Evolutionary conservation across 2,113 vertebrate species (phyloP).

Genomic region (Hippoglossus stenolepis): DNA sequence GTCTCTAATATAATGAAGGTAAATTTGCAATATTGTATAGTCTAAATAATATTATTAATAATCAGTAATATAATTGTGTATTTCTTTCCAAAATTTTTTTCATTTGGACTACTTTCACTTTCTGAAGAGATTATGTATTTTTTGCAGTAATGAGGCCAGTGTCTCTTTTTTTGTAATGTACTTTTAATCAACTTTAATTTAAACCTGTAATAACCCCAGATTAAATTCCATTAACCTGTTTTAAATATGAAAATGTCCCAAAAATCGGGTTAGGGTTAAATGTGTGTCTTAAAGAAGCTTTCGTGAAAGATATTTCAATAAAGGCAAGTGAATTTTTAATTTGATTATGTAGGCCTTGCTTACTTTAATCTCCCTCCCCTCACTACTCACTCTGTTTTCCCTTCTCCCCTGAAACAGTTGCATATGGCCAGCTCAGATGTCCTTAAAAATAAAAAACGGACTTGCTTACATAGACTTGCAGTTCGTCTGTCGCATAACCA

Average conservation of each 20-base stretch:
- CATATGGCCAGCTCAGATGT: neutral
- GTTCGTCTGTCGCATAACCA: slow-evolving; percentile 25
- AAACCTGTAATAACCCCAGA: neutral
- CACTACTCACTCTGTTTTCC: too few species aligned
- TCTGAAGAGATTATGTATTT: neutral
- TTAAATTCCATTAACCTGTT: neutral
- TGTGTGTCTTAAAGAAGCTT: too few species aligned
- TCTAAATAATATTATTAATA: neutral
- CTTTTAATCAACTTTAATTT: neutral
- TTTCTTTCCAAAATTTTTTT: neutral
- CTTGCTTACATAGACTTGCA: neutral
- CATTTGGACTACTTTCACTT: neutral
- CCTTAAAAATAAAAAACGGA: neutral
- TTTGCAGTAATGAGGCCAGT: neutral
- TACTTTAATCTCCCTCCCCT: neutral
- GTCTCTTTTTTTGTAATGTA: too few species aligned
- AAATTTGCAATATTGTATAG: neutral
- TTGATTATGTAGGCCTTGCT: neutral
- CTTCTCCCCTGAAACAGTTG: neutral
- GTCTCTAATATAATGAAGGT: neutral
- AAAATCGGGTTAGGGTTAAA: too few species aligned
- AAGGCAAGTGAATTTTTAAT: neutral
- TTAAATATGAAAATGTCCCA: too few species aligned
- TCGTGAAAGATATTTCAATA: neutral
- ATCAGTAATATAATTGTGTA: neutral